Base-by-base conservation (phyloP, 2,888 invertebrate genomes). In the Hylaea fasciaria region DNA sequence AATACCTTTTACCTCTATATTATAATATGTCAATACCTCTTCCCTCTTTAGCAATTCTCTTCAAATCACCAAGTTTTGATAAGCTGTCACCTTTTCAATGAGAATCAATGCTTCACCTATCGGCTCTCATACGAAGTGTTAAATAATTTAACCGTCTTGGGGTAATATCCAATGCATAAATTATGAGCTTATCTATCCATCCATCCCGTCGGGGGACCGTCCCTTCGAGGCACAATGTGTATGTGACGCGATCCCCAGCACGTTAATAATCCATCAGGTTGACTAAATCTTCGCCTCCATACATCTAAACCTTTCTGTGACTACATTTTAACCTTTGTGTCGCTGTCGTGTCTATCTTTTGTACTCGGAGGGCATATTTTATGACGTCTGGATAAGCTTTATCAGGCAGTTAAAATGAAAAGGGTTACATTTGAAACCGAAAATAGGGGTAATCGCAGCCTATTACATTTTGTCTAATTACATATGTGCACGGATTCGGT, bases 201-300 rank as follows among this genome's bases (percentile, higher is more conserved):
- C 80, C 70, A 70, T 56, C 71, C 73, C 62, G 73, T 57, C 55
- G 77, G 73, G 81, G 72, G 60, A 64, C 60, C 63, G 62, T 68
- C 75, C 75, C 76, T 73, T 65, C 68, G 37, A 72, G 71, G 76
- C 75, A 69, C 74, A 77, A 82, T 76, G 69, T 73, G 75, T 76
- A 78, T 69, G 80, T 35, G 52, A 52, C 52, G 44, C 8, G 70
- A 74, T 75, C 77, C 74, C 74, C 75, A 74, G 75, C 64, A 65
- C 77, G 74, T 87, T 82, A 87, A 86, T 86, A 86, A 85, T 87
- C 80, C 81, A 86, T 83, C 76, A 81, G 80, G 81, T 83, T 85
- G 84, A 84, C 82, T 81, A 80, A 85, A 85, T 85, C 83, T 79
- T 79, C 72, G 77, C 76, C 76, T 71, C 72, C 73, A 69, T 68